Base-by-base conservation (phyloP, 2,888 invertebrate genomes). In the Mamestra brassicae region DNA sequence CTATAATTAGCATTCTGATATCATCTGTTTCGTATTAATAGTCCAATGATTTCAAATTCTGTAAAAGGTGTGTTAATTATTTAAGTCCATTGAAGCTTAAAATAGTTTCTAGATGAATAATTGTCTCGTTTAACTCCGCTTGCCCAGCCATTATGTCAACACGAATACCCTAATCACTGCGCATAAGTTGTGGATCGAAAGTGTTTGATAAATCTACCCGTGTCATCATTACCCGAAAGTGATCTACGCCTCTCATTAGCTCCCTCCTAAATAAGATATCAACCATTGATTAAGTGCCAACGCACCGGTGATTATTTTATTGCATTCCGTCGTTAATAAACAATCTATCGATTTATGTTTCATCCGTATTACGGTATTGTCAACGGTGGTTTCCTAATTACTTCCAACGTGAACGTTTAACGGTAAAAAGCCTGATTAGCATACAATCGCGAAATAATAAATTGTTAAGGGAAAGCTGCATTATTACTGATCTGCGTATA, bases 171-270 rank as follows among this genome's bases (percentile, higher is more conserved):
- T 95, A 95, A 96, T 95, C 93, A 91, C 90, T 85, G 88, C 85
- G 87, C 92, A 95, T 95, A 95, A 94, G 92, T 96, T 94, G 94
- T 94, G 93, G 93, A 93, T 93, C 90, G 94, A 94, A 95, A 94
- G 94, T 95, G 95, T 94, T 94, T 96, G 96, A 96, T 95, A 95
- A 94, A 96, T 96, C 86, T 92, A 85, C 89, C 80, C 87, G 85
- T 93, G 95, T 96, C 96, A 91, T 94, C 93, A 96, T 96, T 96
- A 96, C 94, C 82, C 90, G 89, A 93, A 93, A 92, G 94, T 96
- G 96, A 96, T 95, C 94, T 95, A 96, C 93, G 94, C 87, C 88
- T 89, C 94, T 95, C 95, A 96, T 96, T 96, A 96, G 93, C 93
- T 94, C 89, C 92, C 91, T 92, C 72, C 93, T 92, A 95, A 96